Conservation (phyloP, 2,797 vertebrate genomes). For the Sebastiscus tertius region DNA sequence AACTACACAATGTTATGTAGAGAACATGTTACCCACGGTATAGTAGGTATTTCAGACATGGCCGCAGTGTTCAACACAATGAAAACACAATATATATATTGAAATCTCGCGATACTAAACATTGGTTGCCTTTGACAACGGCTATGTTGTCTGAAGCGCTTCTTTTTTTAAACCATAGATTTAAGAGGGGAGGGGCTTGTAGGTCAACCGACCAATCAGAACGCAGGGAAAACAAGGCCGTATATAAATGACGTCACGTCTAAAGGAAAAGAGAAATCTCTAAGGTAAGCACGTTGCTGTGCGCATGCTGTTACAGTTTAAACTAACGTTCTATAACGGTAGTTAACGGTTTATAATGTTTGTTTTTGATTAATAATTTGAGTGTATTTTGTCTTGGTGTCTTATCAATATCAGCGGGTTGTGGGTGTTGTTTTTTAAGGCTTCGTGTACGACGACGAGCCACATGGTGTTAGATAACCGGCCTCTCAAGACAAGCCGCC, state of each 20-base stretch:
- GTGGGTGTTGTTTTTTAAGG: background rate
- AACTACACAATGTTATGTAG: rapidly evolving
- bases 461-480: conserved; percentile 66
- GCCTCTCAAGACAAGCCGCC: conserved; percentile 8
- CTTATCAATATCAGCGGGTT: background rate
- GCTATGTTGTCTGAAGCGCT: background rate
- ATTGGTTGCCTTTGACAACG: conserved; percentile 59
- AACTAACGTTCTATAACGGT: background rate
- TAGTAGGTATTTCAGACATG: background rate
- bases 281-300: conserved; percentile 52
- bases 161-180: conserved; percentile 72
- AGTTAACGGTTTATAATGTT: no score
- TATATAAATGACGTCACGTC: conserved; percentile 49
- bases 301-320: background rate
- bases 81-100: background rate
- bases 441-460: conserved; percentile 1
- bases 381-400: background rate
- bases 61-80: background rate
- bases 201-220: conserved; percentile 86
- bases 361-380: no score
- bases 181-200: conserved; percentile 54
- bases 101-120: conserved; percentile 68
- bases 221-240: conserved; percentile 58
- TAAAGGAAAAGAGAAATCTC: background rate
- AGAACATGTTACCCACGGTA: rapidly evolving